These are phyloP conservation scores for Delphinus delphis DNA, from an alignment of 2,113 vertebrate genomes.

Conservation along the genomic window DNA sequence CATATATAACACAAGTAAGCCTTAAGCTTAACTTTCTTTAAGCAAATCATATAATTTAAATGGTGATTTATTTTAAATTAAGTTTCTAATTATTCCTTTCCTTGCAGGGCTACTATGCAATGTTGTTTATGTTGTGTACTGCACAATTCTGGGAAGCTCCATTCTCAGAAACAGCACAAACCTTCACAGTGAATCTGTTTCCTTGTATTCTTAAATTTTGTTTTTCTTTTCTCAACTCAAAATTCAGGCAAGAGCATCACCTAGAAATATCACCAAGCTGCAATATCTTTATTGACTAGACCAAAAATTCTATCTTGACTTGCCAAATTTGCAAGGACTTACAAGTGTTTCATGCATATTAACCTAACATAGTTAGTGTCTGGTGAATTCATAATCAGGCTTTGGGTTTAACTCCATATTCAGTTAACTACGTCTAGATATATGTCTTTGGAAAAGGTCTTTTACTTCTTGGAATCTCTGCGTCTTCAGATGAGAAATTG, in stretches of 20 bases:
- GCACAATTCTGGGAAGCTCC: not conserved
- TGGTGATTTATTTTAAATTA: not conserved
- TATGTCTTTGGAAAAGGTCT: not conserved
- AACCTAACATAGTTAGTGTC: not conserved
- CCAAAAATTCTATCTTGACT: conserved; percentile 19
- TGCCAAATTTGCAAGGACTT: not conserved
- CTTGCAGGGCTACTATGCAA: not conserved
- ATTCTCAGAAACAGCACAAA: not conserved
- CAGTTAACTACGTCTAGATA: not conserved
- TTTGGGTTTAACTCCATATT: not conserved
- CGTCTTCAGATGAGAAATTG: not conserved
- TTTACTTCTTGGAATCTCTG: not conserved
- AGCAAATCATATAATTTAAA: not conserved
- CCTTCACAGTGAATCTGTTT: not conserved
- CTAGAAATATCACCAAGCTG: not conserved
- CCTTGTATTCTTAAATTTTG: not conserved
- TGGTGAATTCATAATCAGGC: not conserved
- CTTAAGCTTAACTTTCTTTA: not conserved
- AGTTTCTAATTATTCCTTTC: not conserved
- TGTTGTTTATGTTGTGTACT: not conserved
- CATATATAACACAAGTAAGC: not conserved
- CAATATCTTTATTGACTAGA: not conserved
- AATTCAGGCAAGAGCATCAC: conserved; percentile 5
- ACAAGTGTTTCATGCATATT: not conserved
- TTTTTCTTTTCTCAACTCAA: conserved; percentile 23